These are phyloP conservation scores for Leptura quadrifasciata DNA, from an alignment of 2,888 invertebrate species.

Conservation along the genomic window DNA sequence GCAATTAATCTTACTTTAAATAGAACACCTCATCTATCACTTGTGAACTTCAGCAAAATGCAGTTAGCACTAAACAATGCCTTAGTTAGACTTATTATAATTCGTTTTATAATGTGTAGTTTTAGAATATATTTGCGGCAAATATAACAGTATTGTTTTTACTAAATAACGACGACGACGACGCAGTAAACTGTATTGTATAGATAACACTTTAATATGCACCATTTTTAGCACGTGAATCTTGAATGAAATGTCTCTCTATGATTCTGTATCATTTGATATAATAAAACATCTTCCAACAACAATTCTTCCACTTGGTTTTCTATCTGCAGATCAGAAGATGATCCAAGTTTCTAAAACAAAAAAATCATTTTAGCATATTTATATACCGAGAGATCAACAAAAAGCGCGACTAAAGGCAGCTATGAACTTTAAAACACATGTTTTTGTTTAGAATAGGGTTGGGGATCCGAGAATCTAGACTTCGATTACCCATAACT, in stretches of 20 bases:
- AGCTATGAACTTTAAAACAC: no score
- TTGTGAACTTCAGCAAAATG: constrained; percentile 39
- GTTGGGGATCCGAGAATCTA: no score
- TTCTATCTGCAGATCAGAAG: constrained; percentile 37
- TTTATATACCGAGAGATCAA: no score
- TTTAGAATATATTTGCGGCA: constrained; percentile 55
- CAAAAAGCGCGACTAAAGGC: no score
- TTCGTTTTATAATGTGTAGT: constrained; percentile 48
- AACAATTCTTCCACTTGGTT: constrained; percentile 41
- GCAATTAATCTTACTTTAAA: constrained; percentile 21
- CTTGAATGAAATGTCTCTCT: constrained; percentile 6
- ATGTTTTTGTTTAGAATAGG: no score
- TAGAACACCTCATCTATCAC: constrained; percentile 46
- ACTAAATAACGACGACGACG: constrained; percentile 40
- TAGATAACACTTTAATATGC: constrained; percentile 50
- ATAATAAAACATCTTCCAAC: constrained; percentile 32
- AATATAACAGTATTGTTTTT: constrained; percentile 50
- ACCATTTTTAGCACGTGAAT: not conserved
- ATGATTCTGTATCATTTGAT: not conserved
- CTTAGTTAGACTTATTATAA: constrained; percentile 33
- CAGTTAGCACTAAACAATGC: constrained; percentile 43
- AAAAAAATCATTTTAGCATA: constrained; percentile 24
- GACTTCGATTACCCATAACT: no score
- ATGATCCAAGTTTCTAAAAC: constrained; percentile 52
- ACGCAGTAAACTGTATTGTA: constrained; percentile 47